phyloP scores from a whole-genome alignment of 2,797 vertebrate genomes.

The Helarctos malayanus region DNA sequence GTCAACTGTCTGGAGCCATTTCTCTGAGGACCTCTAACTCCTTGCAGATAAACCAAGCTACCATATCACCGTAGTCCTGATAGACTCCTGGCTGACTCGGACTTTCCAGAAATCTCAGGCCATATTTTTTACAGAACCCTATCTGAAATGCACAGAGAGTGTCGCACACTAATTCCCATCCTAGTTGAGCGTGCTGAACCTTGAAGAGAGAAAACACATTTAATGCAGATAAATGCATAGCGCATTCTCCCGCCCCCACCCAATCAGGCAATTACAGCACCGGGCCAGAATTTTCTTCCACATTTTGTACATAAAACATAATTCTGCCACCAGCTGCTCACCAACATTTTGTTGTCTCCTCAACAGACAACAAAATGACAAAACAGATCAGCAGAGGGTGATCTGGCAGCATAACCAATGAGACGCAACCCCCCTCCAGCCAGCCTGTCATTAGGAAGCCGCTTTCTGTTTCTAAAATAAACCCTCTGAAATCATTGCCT shows the following conservation, averaged over 20 bases:
- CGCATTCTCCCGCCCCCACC: neutral
- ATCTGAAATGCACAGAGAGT: neutral
- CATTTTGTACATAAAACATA: conserved; percentile 74
- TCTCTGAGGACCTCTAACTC: neutral
- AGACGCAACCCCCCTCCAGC: neutral
- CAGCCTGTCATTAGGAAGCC: conserved; percentile 54
- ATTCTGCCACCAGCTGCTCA: conserved; percentile 79
- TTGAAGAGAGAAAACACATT: neutral
- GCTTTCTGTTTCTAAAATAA: conserved; percentile 70
- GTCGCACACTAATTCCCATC: neutral
- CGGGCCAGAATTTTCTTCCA: conserved; percentile 57
- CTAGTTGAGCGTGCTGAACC: neutral
- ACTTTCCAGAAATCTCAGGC: neutral
- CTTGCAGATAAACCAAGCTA: neutral
- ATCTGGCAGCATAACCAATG: conserved; percentile 63
- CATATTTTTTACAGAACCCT: too few relatives aligned
- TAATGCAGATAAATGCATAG: conserved; percentile 33
- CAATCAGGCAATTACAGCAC: conserved; percentile 54
- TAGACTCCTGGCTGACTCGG: neutral
- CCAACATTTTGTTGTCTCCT: conserved; percentile 72
- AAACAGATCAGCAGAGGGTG: conserved; percentile 72
- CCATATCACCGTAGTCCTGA: neutral
- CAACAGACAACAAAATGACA: conserved; percentile 75
- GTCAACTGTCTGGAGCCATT: neutral
- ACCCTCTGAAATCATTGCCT: conserved; percentile 34